Base-by-base conservation (phyloP, 2,113 vertebrate genomes). In the Phrynosoma blainvillii region DNA sequence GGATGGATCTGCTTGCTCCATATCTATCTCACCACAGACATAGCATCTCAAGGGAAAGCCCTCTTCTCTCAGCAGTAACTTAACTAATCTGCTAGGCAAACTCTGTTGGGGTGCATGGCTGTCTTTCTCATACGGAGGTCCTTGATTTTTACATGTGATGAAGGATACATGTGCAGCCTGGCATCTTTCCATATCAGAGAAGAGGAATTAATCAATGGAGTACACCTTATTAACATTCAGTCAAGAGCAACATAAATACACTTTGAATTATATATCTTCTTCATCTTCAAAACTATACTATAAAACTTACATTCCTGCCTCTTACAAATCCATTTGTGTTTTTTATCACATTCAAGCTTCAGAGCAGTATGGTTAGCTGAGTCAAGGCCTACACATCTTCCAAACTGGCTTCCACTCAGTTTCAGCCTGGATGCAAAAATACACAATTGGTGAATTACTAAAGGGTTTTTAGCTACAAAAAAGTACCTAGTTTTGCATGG, bases 241-340 rank as follows among this genome's bases (percentile, higher is more conserved):
- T 32, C 75, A 86, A 25, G 30, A 47, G 52, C 47, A 54, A 68
- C 18, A 65, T 32, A 79, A 18, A 79, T 32, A 62, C 2, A 14
- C 62, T 76, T 30, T 65, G 36, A 77, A 5, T 10, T 76, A 65
- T 59, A 4, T 75, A 62, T 79, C 27, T 74, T 30, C 8, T 76
- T 82, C 42, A 13, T 25, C 14, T 77, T 81, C 40, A n/a, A 30
- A 75, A 21, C 13, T 2, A 68, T 32, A 65, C 32, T 70, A 36
- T 56, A 20, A 3, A 62, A 21, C 59, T 77, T 82, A 85, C 86
- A 23, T 85, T 90, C 89, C 14, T n/a, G 25, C 84, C 75, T 87
- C 77, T 87, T 88, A 85, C 89, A 90, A 79, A 88, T 73, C 70
- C 78, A 90, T 27, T 10, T 85, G 36, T 85, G 25, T 2, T 77